Evolutionary conservation across 2,113 vertebrate genomes (phyloP).

Genomic region (Macheiramphus alcinus): DNA sequence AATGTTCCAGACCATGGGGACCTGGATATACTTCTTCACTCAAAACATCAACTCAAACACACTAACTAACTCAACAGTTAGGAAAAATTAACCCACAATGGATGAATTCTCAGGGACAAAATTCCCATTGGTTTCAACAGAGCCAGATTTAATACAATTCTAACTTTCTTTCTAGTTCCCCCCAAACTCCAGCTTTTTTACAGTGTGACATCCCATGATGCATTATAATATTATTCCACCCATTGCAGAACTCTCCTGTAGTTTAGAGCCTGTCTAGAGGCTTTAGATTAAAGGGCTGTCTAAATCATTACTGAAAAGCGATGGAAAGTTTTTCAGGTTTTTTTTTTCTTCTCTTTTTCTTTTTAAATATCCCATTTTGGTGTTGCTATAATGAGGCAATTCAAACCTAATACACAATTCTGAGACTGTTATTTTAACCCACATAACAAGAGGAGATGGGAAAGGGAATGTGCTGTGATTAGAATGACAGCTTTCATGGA

Average conservation of each 20-base stretch:
- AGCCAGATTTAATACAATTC: neutral
- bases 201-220: neutral
- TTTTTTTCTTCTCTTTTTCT: neutral
- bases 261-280: neutral
- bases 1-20: neutral
- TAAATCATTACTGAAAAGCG: neutral
- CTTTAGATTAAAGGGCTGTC: conserved; percentile 34
- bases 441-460: neutral
- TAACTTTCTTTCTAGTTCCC: neutral
- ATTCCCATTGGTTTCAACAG: neutral
- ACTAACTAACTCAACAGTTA: neutral
- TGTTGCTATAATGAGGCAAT: conserved; percentile 29
- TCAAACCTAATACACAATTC: conserved; percentile 34
- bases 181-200: neutral
- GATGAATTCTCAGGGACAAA: neutral
- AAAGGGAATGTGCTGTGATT: neutral
- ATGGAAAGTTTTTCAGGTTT: neutral
- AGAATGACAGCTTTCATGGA: conserved; percentile 22
- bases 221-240: neutral
- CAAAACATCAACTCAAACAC: neutral
- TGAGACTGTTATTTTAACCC: conserved; percentile 39
- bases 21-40: neutral
- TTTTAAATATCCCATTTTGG: conserved; percentile 13
- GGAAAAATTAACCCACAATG: neutral
- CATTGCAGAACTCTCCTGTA: neutral